Evolutionary conservation across 2,113 vertebrate species (phyloP).

Genomic region (Dendropsophus ebraccatus): DNA sequence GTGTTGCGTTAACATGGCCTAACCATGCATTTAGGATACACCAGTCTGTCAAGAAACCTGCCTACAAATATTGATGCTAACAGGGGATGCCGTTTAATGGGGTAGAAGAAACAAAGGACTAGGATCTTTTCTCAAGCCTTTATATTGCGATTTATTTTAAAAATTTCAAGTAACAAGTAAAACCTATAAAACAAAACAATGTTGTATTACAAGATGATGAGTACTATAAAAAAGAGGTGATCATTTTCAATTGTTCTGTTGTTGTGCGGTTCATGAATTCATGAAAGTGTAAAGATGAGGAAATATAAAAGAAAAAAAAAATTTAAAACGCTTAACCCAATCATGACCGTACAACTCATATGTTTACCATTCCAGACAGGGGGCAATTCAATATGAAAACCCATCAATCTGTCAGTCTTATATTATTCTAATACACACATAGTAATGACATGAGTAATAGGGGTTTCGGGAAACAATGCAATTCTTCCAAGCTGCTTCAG

Average conservation of each 20-base stretch:
- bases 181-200: neutral
- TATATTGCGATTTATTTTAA: too few species aligned
- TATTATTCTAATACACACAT: slow-evolving; percentile 18
- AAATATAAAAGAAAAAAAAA: neutral
- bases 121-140: too few species aligned
- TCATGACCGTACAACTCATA: neutral
- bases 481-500: slow-evolving; percentile 33
- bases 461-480: neutral
- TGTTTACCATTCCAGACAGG: slow-evolving; percentile 14
- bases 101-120: too few species aligned
- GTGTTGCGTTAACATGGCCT: too few species aligned
- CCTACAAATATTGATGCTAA: too few species aligned
- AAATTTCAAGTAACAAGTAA: too few species aligned
- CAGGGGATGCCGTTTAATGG: too few species aligned
- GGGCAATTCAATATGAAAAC: slow-evolving; percentile 7
- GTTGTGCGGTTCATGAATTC: neutral
- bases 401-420: neutral
- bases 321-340: neutral
- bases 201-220: neutral
- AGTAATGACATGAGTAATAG: slow-evolving; percentile 21
- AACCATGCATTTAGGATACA: too few species aligned
- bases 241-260: neutral
- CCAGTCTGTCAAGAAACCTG: too few species aligned
- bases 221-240: neutral
- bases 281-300: neutral